Conservation (phyloP, 2,113 vertebrate species). For the Enhydra lutris region DNA sequence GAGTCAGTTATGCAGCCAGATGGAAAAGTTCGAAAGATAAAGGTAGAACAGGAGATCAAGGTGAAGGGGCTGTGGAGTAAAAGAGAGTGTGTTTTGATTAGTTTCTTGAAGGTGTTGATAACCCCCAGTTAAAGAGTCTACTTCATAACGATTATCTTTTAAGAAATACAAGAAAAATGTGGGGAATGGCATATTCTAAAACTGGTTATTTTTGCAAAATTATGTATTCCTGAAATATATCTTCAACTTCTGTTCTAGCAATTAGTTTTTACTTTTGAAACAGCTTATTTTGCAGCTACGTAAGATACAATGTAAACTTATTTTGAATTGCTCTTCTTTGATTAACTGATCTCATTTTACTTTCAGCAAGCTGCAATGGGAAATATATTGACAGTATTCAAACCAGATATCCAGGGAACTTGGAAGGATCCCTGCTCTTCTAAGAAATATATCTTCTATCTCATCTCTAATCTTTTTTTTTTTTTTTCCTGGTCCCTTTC, state of each 20-base stretch:
- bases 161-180: background rate
- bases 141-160: background rate
- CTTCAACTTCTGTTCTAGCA: background rate
- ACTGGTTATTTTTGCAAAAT: background rate
- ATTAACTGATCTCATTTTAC: background rate
- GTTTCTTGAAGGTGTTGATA: background rate
- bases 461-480: background rate
- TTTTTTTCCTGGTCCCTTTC: background rate
- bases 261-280: slow-evolving; percentile 11
- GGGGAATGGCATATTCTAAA: background rate
- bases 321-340: background rate
- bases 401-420: background rate
- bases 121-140: background rate
- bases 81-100: background rate
- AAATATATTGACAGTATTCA: background rate
- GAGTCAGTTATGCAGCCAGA: background rate
- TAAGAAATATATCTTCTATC: background rate
- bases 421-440: background rate
- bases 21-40: background rate
- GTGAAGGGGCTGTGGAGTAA: background rate
- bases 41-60: background rate
- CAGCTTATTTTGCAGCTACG: background rate
- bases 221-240: background rate
- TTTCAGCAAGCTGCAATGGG: background rate
- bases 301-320: background rate